Evolutionary conservation across 2,113 vertebrate genomes (phyloP).

Genomic region (Eubucco bourcierii): DNA sequence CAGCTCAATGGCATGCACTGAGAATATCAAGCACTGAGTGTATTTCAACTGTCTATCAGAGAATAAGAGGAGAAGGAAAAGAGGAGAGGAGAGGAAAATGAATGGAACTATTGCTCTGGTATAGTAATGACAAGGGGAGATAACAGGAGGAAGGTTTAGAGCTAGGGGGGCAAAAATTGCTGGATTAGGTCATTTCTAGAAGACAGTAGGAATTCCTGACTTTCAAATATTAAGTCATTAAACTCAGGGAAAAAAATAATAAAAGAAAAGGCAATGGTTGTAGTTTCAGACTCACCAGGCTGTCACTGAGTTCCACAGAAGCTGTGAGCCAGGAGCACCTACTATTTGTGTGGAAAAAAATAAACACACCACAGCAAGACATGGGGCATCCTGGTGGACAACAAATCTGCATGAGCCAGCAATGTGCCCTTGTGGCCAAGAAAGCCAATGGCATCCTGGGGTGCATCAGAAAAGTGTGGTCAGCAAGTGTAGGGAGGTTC

Average conservation of each 20-base stretch:
- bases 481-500: no score
- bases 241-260: neutral
- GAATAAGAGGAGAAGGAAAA: neutral
- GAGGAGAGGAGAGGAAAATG: neutral
- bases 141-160: neutral
- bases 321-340: neutral
- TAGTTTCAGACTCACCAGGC: neutral
- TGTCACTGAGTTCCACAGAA: neutral
- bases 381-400: neutral
- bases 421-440: no score
- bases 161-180: neutral
- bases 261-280: neutral
- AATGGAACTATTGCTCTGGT: neutral
- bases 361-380: neutral
- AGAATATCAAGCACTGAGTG: neutral
- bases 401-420: no score
- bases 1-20: neutral
- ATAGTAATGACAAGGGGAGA: neutral
- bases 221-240: neutral
- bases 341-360: neutral
- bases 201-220: neutral
- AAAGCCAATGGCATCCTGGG: no score
- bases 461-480: no score
- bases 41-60: neutral
- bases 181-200: neutral